phyloP scores from a whole-genome alignment of 2,113 vertebrate species.

The Daubentonia madagascariensis region DNA sequence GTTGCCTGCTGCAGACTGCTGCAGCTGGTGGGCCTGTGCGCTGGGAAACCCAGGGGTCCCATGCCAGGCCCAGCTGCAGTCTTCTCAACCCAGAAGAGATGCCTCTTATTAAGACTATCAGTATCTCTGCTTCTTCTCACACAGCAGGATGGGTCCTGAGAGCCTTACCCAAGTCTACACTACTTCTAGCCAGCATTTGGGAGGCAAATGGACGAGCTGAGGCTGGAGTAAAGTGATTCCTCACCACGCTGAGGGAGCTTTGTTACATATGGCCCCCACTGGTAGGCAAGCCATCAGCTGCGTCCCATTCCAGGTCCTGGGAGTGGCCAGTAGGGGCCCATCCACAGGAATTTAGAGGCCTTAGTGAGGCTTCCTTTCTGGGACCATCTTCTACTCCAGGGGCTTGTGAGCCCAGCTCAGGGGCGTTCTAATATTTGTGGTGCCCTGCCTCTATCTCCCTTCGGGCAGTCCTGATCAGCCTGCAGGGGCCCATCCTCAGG shows the following conservation, averaged over 20 bases:
- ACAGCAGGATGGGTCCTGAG: not conserved
- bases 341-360: not conserved
- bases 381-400: not conserved
- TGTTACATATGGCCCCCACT: not conserved
- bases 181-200: not conserved
- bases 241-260: not conserved
- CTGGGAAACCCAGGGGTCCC: not conserved
- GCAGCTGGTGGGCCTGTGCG: not conserved
- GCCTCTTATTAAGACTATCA: not conserved
- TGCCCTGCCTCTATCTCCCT: not conserved
- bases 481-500: not conserved
- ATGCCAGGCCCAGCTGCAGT: not conserved
- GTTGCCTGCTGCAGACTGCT: not conserved
- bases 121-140: not conserved
- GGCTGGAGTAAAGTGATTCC: not conserved
- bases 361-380: not conserved
- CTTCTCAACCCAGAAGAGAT: not conserved
- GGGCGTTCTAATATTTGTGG: not conserved
- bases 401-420: not conserved
- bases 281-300: not conserved
- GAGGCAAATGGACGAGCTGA: not conserved
- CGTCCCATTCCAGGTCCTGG: not conserved
- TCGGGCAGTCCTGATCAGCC: not conserved
- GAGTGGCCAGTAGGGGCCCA: not conserved
- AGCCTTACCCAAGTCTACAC: not conserved